Evolutionary conservation across 2,113 vertebrate genomes (phyloP), one percentile per base, ranked within the genome.

Genomic region (Nothoprocta perdicaria): DNA sequence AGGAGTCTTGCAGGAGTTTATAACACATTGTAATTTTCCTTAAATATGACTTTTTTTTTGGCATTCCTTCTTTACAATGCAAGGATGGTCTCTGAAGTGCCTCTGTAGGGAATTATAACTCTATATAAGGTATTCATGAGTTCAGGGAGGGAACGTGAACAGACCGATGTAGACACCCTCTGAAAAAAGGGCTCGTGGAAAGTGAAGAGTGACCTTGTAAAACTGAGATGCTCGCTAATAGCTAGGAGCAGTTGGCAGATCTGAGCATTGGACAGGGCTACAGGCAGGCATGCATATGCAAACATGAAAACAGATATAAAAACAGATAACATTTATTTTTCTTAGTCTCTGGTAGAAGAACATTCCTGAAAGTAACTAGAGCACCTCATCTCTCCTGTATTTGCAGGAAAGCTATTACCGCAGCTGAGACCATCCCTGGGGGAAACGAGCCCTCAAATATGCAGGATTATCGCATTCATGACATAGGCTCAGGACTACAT

Each of bases 321-420:
- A 58, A n/a, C 43, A 93, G 93, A 83, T 89, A 95, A 77, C 24
- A 45, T 74, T 88, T 89, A 33, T 81, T 93, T 97, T 93, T 35
- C 46, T 93, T 95, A 89, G 80, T 90, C 74, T 46, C 73, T 63
- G 63, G 31, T 79, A 93, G 60, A 61, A 69, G 29, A 27, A 35
- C 93, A 94, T 96, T 97, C 95, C 94, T 95, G 78, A 79, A 80
- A 94, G 67, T 45, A 95, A 92, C 43, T 60, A 78, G 89, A 93
- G 78, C 74, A 91, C 83, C 0, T 1, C 17, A 6, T 55, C 58
- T 86, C 50, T 40, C 1, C 1, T 27, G 22, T 46, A 35, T 80
- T 68, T 93, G 53, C 84, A 72, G 71, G 78, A 62, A 92, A 95
- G 84, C 45, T 80, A 31, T 41, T 95, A 33, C 60, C 73, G 85